Percentiles rank a stretch among this genome's conserved stretches.
Evolutionary conservation across 2,797 vertebrate genomes (phyloP).

Genomic region (Natrix natrix): DNA sequence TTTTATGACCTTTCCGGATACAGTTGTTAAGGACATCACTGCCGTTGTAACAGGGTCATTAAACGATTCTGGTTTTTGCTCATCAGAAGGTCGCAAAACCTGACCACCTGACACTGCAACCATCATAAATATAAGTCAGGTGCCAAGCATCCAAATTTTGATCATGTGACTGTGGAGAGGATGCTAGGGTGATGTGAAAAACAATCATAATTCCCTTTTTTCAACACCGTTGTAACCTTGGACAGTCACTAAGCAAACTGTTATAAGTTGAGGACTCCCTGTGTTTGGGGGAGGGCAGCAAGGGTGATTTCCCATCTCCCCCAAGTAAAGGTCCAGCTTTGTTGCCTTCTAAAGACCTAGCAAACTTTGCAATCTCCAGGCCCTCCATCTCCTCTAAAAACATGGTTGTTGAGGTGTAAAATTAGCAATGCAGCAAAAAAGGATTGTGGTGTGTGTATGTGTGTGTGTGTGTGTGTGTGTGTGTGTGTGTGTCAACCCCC

Average conservation of each 20-base stretch:
- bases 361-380: neutral
- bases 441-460: neutral
- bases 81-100: too few relatives aligned
- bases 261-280: neutral
- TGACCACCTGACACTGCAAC: too few relatives aligned
- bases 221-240: neutral
- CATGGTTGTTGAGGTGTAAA: constrained; percentile 22
- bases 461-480: neutral
- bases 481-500: too few relatives aligned
- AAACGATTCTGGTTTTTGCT: neutral
- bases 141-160: too few relatives aligned
- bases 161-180: too few relatives aligned
- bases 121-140: too few relatives aligned
- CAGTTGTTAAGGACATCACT: neutral
- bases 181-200: too few relatives aligned
- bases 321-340: neutral
- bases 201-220: neutral
- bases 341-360: neutral
- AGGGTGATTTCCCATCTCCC: neutral
- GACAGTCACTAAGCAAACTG: neutral
- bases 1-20: neutral
- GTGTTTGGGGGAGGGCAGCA: neutral
- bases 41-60: neutral
- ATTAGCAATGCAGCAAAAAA: constrained; percentile 12
- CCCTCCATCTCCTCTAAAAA: neutral